Conservation (phyloP, 2,888 invertebrate species). For the Andrena hattorfiana region DNA sequence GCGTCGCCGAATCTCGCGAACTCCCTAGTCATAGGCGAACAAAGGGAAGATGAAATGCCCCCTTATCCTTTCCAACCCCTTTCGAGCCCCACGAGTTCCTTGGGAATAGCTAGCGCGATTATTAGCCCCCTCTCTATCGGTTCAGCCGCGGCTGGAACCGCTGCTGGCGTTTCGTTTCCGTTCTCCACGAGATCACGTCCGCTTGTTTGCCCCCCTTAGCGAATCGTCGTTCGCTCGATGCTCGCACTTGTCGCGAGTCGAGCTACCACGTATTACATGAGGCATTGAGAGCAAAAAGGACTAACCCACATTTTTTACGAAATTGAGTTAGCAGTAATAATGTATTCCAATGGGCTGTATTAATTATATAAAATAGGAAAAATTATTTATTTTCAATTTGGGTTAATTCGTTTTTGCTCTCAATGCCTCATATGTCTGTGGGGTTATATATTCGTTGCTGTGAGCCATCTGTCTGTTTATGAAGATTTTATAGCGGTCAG, state of each 20-base stretch:
- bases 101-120: conserved; percentile 32
- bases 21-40: not conserved
- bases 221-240: conserved; percentile 37
- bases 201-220: conserved; percentile 50
- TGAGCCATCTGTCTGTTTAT: no score
- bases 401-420: no score
- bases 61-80: not conserved
- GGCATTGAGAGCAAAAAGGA: no score
- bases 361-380: no score
- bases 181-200: conserved; percentile 23
- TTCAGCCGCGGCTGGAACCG: conserved; percentile 4
- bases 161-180: conserved; percentile 1
- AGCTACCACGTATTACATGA: no score
- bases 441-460: no score
- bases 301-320: no score
- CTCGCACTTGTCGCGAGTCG: not conserved
- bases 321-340: no score
- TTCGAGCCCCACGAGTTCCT: not conserved
- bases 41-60: not conserved
- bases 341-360: no score
- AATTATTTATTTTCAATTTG: no score
- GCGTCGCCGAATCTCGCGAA: conserved; percentile 1
- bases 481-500: no score
- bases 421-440: no score
- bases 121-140: conserved; percentile 33